Evolutionary conservation across 2,113 vertebrate species (phyloP), one percentile per base, ranked within the genome.

Genomic region (Aythya baeri): DNA sequence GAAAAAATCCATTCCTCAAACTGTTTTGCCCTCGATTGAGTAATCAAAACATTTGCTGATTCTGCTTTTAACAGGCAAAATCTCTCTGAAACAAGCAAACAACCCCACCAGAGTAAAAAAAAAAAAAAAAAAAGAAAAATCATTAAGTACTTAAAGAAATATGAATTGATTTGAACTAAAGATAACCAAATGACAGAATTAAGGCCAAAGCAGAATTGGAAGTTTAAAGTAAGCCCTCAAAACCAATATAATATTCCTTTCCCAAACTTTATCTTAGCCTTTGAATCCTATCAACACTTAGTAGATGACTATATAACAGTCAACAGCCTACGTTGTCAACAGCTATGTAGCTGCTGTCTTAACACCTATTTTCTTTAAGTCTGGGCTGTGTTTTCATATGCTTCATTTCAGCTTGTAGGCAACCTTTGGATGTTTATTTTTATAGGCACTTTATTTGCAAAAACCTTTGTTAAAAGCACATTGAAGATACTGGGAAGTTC

Each of bases 371-470:
- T 59, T 74, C 25, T 77, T 83, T 65, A 92, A 62, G 12, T 54
- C 54, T 0, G 16, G 70, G 70, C 43, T 61, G 9, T 31, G 23
- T 2, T 34, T 93, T 82, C 44, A 21, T 10, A 59, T 13, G 21
- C 7, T 80, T 78, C 49, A 78, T 61, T 84, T 83, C 36, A 86
- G 34, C 9, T 88, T 78, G 57, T 50, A 91, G 73, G 63, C 70
- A 88, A 84, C 61, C 83, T 88, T 22, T 22, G 16, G 22, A 52
- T 68, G 73, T 83, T 83, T 81, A 83, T 67, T 90, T 90, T 73
- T 50, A 79, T 62, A 94, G 86, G 86, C 90, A 96, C 93, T 96
- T 94, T n/a, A 44, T 72, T 81, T 1, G 74, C 26, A 71, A 74
- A 89, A 71, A 22, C 12, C 5, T 31, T 67, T 17, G 2, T 83